Percentiles rank a stretch among this genome's conserved stretches.
These are phyloP conservation scores for Choreutis nemorana DNA, from an alignment of 2,888 invertebrate species.

Conservation along the genomic window DNA sequence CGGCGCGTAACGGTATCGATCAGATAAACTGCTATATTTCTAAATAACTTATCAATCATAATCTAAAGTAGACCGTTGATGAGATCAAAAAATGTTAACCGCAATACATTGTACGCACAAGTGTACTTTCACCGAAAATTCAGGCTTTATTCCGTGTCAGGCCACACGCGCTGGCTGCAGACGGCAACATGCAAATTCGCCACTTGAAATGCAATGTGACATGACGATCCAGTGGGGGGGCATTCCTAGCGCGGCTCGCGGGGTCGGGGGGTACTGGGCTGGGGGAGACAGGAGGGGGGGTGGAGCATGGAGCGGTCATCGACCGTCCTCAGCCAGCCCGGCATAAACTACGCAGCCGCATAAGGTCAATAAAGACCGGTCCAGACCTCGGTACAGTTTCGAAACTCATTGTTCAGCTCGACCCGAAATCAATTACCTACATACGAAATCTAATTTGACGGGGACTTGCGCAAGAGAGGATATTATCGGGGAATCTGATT, in stretches of 20 bases:
- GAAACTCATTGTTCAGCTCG: conserved; percentile 44
- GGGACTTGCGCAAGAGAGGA: conserved; percentile 28
- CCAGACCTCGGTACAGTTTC: conserved; percentile 26
- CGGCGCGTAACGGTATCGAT: too few relatives aligned
- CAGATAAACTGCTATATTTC: conserved; percentile 16
- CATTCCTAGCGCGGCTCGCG: conserved; percentile 40
- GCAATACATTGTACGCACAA: conserved; percentile 18
- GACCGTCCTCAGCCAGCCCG: conserved; percentile 59
- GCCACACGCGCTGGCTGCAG: conserved; percentile 23
- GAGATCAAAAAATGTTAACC: conserved; percentile 4
- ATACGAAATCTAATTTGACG: conserved; percentile 39
- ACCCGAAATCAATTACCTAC: conserved; percentile 45
- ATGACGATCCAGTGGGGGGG: conserved; percentile 29
- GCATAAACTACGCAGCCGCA: conserved; percentile 60
- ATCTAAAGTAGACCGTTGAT: conserved; percentile 14
- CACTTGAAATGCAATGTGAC: conserved; percentile 55
- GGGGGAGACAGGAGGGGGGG: conserved; percentile 14
- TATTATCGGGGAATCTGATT: conserved; percentile 34
- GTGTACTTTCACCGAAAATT: conserved; percentile 28
- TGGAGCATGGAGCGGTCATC: conserved; percentile 47
- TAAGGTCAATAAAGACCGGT: conserved; percentile 48
- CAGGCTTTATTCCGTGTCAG: conserved; percentile 12
- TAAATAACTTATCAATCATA: conserved; percentile 18
- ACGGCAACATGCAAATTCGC: conserved; percentile 48
- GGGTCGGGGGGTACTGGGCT: conserved; percentile 1